Evolutionary conservation across 2,113 vertebrate genomes (phyloP).

Genomic region (Larimichthys crocea): DNA sequence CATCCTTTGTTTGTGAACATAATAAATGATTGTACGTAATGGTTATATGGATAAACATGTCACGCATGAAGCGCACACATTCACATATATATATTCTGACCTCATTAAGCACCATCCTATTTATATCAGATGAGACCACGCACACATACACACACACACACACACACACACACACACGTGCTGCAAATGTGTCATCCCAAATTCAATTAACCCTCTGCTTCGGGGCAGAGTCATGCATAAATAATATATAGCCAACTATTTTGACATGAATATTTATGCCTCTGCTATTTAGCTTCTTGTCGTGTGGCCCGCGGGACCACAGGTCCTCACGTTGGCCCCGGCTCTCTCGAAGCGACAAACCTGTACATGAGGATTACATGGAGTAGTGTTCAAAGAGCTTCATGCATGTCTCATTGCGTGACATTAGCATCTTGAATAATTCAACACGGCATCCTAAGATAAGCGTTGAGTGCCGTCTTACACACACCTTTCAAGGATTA

Average conservation of each 20-base stretch:
- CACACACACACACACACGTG: slow-evolving; percentile 19
- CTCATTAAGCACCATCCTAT: slow-evolving; percentile 61
- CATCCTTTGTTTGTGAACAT: not conserved
- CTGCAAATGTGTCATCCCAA: slow-evolving; percentile 60
- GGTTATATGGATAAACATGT: slow-evolving; percentile 10
- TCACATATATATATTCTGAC: slow-evolving; percentile 42
- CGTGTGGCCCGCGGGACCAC: slow-evolving; percentile 21
- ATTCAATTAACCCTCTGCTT: slow-evolving; percentile 73
- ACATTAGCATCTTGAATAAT: slow-evolving; percentile 74
- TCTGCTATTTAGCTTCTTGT: slow-evolving; percentile 58
- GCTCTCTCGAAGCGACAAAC: slow-evolving; percentile 19
- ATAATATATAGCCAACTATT: slow-evolving; percentile 64
- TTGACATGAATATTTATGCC: slow-evolving; percentile 76
- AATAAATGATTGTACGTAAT: not conserved
- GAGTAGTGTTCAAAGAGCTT: slow-evolving; percentile 32
- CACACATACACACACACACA: slow-evolving; percentile 17
- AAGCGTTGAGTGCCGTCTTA: slow-evolving; percentile 44
- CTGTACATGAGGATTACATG: slow-evolving; percentile 61
- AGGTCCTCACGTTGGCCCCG: slow-evolving; percentile 15
- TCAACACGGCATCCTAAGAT: slow-evolving; percentile 50
- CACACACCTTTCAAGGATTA: slow-evolving; percentile 67
- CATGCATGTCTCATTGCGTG: slow-evolving; percentile 64
- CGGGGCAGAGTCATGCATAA: slow-evolving; percentile 64
- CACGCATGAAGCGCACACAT: not conserved
- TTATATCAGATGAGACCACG: slow-evolving; percentile 46